Evolutionary conservation across 2,888 invertebrate genomes (phyloP).

Genomic region (Digitonthophagus gazella): DNA sequence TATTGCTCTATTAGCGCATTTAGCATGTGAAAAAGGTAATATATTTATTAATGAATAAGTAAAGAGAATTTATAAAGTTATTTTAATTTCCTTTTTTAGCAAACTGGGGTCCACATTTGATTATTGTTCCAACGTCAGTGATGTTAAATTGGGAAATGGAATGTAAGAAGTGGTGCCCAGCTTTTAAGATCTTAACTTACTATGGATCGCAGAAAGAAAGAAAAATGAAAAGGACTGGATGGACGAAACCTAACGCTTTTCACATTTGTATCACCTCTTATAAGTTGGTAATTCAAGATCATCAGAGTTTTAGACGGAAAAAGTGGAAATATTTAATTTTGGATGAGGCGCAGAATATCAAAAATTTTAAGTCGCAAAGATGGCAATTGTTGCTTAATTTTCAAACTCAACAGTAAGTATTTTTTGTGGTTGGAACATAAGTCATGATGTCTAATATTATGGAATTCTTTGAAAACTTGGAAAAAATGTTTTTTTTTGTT

Average conservation of each 20-base stretch:
- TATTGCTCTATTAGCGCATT: slow-evolving; percentile 88
- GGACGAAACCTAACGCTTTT: slow-evolving; percentile 98
- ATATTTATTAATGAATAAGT: neutral
- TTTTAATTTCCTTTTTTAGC: slow-evolving; percentile 45
- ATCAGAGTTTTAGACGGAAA: slow-evolving; percentile 94
- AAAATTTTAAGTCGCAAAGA: slow-evolving; percentile 98
- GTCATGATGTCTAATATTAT: too few relatives aligned
- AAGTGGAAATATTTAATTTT: slow-evolving; percentile 98
- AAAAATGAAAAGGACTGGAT: slow-evolving; percentile 85
- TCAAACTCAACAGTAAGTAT: slow-evolving; percentile 81
- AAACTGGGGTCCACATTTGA: slow-evolving; percentile 98
- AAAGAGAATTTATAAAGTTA: neutral
- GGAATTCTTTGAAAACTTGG: too few relatives aligned
- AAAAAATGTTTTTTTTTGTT: slow-evolving; percentile 24
- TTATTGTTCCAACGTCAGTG: slow-evolving; percentile 98
- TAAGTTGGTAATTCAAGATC: slow-evolving; percentile 97
- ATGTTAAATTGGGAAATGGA: slow-evolving; percentile 99
- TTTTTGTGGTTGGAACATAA: slow-evolving; percentile 20
- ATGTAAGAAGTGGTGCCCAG: slow-evolving; percentile 99
- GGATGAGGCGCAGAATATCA: slow-evolving; percentile 99
- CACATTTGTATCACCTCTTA: slow-evolving; percentile 98
- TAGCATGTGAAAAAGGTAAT: slow-evolving; percentile 81
- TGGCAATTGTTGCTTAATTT: slow-evolving; percentile 97
- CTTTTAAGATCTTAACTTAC: slow-evolving; percentile 97
- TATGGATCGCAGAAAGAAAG: slow-evolving; percentile 96